Evolutionary conservation across 1,140 invertebrate genomes (phyloP).

Genomic region (Tribolium madens): DNA sequence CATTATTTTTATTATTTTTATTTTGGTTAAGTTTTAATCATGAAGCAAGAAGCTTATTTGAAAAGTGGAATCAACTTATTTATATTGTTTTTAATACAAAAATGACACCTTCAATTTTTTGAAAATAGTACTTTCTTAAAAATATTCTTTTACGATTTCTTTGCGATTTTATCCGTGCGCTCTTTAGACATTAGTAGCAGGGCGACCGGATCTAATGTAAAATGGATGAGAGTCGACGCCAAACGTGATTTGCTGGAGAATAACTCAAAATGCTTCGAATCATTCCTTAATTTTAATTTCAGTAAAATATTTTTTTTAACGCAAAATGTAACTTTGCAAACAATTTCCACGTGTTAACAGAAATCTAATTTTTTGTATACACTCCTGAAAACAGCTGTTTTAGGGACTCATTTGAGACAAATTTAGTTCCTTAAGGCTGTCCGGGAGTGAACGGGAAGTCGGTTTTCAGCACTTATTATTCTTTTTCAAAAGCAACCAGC

Average conservation of each 20-base stretch:
- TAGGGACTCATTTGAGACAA: too few relatives aligned
- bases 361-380: not conserved
- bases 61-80: too few relatives aligned
- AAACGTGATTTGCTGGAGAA: constrained; percentile 21
- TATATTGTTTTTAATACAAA: too few relatives aligned
- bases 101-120: too few relatives aligned
- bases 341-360: not conserved
- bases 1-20: too few relatives aligned
- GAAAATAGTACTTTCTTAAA: not conserved
- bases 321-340: not conserved
- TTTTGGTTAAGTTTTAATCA: too few relatives aligned
- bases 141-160: not conserved
- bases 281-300: constrained; percentile 2
- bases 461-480: too few relatives aligned
- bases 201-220: constrained; percentile 21
- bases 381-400: too few relatives aligned
- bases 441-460: too few relatives aligned
- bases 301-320: not conserved
- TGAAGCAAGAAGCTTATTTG: too few relatives aligned
- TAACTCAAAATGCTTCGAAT: not conserved
- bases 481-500: too few relatives aligned
- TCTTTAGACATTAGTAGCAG: constrained; percentile 10
- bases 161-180: not conserved
- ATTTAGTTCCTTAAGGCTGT: too few relatives aligned
- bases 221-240: constrained; percentile 10